These are phyloP conservation scores for Scolopax bukidnonensis DNA, from an alignment of 2,797 vertebrate genomes.

Conservation along the genomic window DNA sequence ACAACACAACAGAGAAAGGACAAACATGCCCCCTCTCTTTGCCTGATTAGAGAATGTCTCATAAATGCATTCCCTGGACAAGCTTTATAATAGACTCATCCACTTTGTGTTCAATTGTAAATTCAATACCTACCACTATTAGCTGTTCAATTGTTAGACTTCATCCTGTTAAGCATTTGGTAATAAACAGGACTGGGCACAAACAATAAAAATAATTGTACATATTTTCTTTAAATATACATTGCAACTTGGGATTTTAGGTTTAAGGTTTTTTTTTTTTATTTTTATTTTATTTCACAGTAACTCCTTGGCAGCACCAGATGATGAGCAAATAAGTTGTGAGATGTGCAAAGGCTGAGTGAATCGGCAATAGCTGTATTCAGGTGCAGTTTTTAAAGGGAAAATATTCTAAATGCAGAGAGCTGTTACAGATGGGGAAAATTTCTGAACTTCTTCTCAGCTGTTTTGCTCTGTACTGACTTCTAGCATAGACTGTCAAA, in stretches of 20 bases:
- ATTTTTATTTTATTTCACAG: neutral
- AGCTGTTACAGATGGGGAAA: neutral
- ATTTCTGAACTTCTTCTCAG: neutral
- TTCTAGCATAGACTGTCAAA: neutral
- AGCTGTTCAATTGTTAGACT: conserved; percentile 38
- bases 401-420: neutral
- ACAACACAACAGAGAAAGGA: conserved; percentile 32
- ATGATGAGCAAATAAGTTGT: neutral
- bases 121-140: conserved; percentile 55
- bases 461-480: neutral
- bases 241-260: neutral
- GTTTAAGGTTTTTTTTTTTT: neutral
- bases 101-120: conserved; percentile 58
- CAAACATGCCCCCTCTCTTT: conserved; percentile 19
- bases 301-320: neutral
- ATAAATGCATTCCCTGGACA: conserved; percentile 35
- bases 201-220: neutral
- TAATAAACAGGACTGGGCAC: neutral
- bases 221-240: neutral
- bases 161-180: conserved; percentile 9
- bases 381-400: neutral
- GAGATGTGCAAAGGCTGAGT: neutral
- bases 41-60: conserved; percentile 41
- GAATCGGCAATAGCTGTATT: neutral
- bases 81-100: conserved; percentile 55